Conservation (phyloP, 2,888 invertebrate genomes). For the Saturnia japonica region DNA sequence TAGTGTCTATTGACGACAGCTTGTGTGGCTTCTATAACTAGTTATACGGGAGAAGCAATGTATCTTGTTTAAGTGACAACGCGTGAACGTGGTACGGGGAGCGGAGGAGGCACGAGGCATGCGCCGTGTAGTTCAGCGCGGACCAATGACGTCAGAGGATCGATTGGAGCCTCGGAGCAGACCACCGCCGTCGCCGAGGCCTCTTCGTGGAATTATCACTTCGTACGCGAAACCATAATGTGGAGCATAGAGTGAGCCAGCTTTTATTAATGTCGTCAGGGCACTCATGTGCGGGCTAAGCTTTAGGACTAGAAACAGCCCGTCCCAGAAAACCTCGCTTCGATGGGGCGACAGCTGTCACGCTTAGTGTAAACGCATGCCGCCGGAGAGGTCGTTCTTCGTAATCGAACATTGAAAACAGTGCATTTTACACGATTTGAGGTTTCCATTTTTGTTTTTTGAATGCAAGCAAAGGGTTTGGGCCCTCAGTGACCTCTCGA, state of each 20-base stretch:
- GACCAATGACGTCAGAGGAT: conserved; percentile 74
- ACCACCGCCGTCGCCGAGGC: conserved; percentile 42
- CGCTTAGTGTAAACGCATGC: conserved; percentile 27
- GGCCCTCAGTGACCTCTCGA: neutral
- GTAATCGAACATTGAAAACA: neutral
- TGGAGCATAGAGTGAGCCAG: conserved; percentile 22
- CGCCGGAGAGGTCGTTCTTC: neutral
- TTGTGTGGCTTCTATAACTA: neutral
- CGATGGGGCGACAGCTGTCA: conserved; percentile 96
- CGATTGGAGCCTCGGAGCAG: conserved; percentile 53
- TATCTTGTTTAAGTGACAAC: conserved; percentile 20
- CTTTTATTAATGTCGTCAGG: conserved; percentile 53
- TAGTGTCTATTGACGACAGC: neutral
- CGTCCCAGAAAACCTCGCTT: conserved; percentile 97
- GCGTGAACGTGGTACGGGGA: conserved; percentile 26
- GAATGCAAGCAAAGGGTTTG: conserved; percentile 6
- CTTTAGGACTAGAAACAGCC: conserved; percentile 97
- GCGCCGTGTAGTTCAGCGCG: conserved; percentile 40
- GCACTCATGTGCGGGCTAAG: conserved; percentile 95
- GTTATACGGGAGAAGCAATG: conserved; percentile 9
- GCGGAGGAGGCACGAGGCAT: conserved; percentile 42
- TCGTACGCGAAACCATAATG: conserved; percentile 48
- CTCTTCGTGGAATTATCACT: conserved; percentile 45
- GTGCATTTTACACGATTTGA: conserved; percentile 11
- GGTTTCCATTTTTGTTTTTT: conserved; percentile 13